These are phyloP conservation scores for Drosophila arizonae DNA, from an alignment of 1,140 invertebrate genomes.

Conservation along the genomic window DNA sequence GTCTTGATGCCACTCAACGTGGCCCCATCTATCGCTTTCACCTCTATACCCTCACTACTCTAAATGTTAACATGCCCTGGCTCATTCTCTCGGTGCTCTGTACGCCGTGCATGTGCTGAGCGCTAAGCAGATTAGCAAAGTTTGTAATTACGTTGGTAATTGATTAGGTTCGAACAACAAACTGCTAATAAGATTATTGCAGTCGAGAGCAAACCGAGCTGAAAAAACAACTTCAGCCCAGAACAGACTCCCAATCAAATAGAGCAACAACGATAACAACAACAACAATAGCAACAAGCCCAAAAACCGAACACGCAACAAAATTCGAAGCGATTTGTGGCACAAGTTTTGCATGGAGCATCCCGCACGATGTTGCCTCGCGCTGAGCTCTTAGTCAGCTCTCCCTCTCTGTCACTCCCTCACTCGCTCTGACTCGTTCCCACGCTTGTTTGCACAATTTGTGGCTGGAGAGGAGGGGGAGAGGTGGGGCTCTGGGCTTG, in stretches of 20 bases:
- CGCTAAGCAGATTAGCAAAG: conserved; percentile 82
- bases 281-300: conserved; percentile 17
- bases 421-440: conserved; percentile 18
- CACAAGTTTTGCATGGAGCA: conserved; percentile 61
- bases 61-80: background rate
- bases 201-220: conserved; percentile 78
- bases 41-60: too few relatives aligned
- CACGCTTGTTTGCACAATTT: conserved; percentile 76
- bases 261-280: conserved; percentile 13
- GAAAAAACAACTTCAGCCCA: conserved; percentile 68
- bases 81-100: background rate
- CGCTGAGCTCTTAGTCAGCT: conserved; percentile 11
- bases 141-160: conserved; percentile 83
- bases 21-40: background rate
- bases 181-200: conserved; percentile 83
- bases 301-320: conserved; percentile 43
- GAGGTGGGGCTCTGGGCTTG: conserved; percentile 12
- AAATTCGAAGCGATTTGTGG: conserved; percentile 81
- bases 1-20: background rate
- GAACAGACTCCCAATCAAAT: conserved; percentile 9
- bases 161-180: conserved; percentile 83
- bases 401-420: background rate
- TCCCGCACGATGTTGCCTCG: conserved; percentile 30
- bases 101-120: conserved; percentile 11
- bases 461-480: conserved; percentile 31